Base-by-base conservation (phyloP, 2,888 invertebrate genomes). In the Heteropelma amictum region DNA sequence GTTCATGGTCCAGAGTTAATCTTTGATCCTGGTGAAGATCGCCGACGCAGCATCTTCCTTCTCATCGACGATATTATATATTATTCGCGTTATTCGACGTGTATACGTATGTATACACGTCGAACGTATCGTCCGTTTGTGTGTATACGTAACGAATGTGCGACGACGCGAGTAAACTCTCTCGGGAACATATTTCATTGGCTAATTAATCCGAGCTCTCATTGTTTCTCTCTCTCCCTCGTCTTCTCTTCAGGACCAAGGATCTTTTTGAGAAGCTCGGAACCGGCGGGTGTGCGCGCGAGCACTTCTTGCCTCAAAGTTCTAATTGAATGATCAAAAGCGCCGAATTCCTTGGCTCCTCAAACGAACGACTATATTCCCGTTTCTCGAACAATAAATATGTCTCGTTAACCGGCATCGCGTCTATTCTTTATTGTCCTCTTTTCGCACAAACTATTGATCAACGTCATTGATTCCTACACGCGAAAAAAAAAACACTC, bases 321-420 rank as follows among this genome's bases (percentile, higher is more conserved):
- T 78, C 75, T 78, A 79, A 79, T 79, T 79, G 79, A 79, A 78
- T 79, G 78, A 79, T 79, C 79, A 79, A 79, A 79, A 75, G 75
- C 70, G 65, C 75, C 75, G 75, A 75, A 75, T 75, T 75, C 70
- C 54, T 75, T 54, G 70, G 49, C 64, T 51, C 53, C 49, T 10
- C 51, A 26, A 47, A 21, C 51, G 38, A 64, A 45, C 47, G 56
- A 26, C 38, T 47, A 69, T 67, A 72, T 76, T 63, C 45, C 60
- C 53, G 60, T 45, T 68, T 65, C 69, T 70, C 61, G 64, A 67
- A 78, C 76, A 76, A 78, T 79, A 79, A 78, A 79, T 72, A 77
- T 69, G 74, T 65, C 74, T 77, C 76, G 75, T 79, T 78, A 77
- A 73, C 54, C 54, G 65, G 45, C 49, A 10, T 14, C 1, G 10